Base-by-base conservation (phyloP, 2,888 invertebrate genomes). In the Drosophila niveifrons region DNA sequence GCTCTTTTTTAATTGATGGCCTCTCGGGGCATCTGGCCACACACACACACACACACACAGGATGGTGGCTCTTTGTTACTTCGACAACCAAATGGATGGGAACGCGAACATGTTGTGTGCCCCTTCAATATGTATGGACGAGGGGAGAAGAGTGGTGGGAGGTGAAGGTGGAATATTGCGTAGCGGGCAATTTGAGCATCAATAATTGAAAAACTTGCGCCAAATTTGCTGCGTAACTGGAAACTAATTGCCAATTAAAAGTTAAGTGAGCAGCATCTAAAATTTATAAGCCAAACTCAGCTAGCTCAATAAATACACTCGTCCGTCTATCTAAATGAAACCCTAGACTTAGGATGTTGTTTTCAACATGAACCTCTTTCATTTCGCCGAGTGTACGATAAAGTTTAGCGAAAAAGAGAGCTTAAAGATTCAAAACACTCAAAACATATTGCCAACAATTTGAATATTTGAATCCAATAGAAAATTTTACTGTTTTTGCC, bases 241-340 rank as follows among this genome's bases (percentile, higher is more conserved):
- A 63, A 78, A 73, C 69, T 76, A 76, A 76, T 78, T 76, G 76
- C 23, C 76, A 78, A 76, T 76, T 76, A 76, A 78, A 76, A 76
- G 78, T 76, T 78, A 70, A 76, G 64, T 74, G 78, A 73, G 69
- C 63, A 64, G 53, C 74, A 78, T 76, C 57, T 51, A 78, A 78
- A 66, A 76, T 76, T 66, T 74, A 76, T 73, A 71, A 75, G 71
- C 59, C 70, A 52, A n/a, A n/a, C 47, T 50, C 39, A 1, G 44
- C 46, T 50, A 51, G 48, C 13, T 47, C 65, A 66, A 56, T 58
- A 43, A 55, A 55, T n/a, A 41, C 13, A 41, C 28, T 15, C 8
- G 13, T 23, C 13, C 4, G 10, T 3, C 31, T 15, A 17, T 31
- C 17, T 34, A 3, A 13, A 13, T 23, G 9, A 52, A 52, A 36